phyloP scores from a whole-genome alignment of 2,888 invertebrate species.

The Phlogophora meticulosa region DNA sequence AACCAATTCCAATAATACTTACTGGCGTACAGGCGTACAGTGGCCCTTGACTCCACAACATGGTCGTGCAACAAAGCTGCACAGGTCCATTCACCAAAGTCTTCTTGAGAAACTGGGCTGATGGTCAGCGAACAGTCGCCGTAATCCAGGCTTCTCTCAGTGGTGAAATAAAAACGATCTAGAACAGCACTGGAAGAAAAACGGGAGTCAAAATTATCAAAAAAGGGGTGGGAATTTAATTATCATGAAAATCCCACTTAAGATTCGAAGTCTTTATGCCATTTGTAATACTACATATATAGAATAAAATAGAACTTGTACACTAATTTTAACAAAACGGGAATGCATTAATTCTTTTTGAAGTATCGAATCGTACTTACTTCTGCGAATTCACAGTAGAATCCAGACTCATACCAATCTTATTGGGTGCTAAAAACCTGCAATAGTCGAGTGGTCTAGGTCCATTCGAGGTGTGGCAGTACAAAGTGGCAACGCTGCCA shows the following conservation, averaged over 20 bases:
- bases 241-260: constrained; percentile 12
- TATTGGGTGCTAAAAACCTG: constrained; percentile 83
- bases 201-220: constrained; percentile 1
- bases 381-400: constrained; percentile 78
- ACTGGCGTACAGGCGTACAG: constrained; percentile 52
- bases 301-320: too few relatives aligned
- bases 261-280: background rate
- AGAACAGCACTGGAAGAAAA: constrained; percentile 78
- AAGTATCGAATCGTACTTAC: constrained; percentile 76
- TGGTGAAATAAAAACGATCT: constrained; percentile 84
- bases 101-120: constrained; percentile 74
- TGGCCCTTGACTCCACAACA: constrained; percentile 78
- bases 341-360: too few relatives aligned
- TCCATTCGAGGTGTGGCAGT: constrained; percentile 85
- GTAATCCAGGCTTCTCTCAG: constrained; percentile 75
- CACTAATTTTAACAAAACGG: too few relatives aligned
- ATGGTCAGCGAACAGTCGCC: constrained; percentile 89
- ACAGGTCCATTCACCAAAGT: constrained; percentile 88
- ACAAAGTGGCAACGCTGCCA: constrained; percentile 76
- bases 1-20: constrained; percentile 10
- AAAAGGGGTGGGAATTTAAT: constrained; percentile 6
- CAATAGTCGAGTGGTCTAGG: constrained; percentile 86
- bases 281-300: too few relatives aligned
- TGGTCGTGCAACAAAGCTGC: constrained; percentile 81
- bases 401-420: constrained; percentile 83